These are phyloP conservation scores for Cyclophora punctaria DNA, from an alignment of 2,888 invertebrate genomes.

Conservation along the genomic window DNA sequence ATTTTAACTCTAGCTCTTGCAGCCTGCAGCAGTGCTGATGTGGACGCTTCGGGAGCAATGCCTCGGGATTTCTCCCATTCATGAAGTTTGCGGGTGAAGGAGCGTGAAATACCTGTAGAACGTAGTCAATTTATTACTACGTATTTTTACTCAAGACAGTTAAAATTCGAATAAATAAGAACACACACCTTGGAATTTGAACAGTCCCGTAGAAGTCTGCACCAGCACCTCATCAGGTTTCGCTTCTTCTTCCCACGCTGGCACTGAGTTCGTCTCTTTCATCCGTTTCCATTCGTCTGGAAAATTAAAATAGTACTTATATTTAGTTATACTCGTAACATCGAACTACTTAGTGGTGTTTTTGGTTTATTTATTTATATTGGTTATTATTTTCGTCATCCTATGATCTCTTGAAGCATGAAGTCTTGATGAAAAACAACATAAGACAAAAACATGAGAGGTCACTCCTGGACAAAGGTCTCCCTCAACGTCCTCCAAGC, in stretches of 20 bases:
- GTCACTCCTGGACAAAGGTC: too few relatives aligned
- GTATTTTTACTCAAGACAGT: too few relatives aligned
- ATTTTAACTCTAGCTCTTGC: conserved; percentile 46
- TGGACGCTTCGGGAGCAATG: conserved; percentile 89
- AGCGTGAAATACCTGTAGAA: conserved; percentile 81
- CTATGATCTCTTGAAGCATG: too few relatives aligned
- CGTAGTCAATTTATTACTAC: too few relatives aligned
- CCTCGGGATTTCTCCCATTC: conserved; percentile 95
- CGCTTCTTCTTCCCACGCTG: conserved; percentile 62
- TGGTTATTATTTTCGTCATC: too few relatives aligned
- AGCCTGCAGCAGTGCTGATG: conserved; percentile 82
- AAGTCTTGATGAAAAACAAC: too few relatives aligned
- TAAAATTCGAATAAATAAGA: not conserved
- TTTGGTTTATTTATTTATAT: too few relatives aligned
- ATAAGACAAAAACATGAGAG: too few relatives aligned
- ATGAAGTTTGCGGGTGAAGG: conserved; percentile 91
- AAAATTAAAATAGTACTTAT: conserved; percentile 9
- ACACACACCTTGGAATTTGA: conserved; percentile 83
- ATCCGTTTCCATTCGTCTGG: conserved; percentile 88
- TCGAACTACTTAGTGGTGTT: too few relatives aligned
- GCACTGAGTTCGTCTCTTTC: conserved; percentile 77
- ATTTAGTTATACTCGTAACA: not conserved
- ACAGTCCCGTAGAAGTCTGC: conserved; percentile 87
- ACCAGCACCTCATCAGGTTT: conserved; percentile 81
- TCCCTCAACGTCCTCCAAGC: too few relatives aligned